A percentile compares a stretch with the other conserved stretches of the same genome.
Evolutionary conservation across 1,140 invertebrate genomes (phyloP).

Genomic region (Drosophila bocki): DNA sequence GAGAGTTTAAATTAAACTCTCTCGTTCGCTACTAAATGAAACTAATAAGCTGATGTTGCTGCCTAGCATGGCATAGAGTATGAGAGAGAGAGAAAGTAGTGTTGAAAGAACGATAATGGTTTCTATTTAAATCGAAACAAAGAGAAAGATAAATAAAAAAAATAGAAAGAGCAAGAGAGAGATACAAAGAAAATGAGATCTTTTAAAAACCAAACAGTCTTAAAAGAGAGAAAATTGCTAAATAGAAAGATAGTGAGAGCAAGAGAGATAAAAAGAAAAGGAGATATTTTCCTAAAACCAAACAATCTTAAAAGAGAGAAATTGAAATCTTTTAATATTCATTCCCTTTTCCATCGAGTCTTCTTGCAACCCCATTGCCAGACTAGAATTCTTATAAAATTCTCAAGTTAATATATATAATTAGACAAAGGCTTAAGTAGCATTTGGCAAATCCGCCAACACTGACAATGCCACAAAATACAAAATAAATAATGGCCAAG

Average conservation of each 20-base stretch:
- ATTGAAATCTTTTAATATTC: not conserved
- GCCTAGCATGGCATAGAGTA: not conserved
- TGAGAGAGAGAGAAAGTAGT: not conserved
- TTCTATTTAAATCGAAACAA: too few relatives aligned
- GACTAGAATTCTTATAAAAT: not conserved
- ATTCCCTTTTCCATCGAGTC: not conserved
- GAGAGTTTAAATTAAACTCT: not conserved
- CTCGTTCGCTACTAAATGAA: not conserved
- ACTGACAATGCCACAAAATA: slow-evolving; percentile 7
- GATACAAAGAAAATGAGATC: not conserved
- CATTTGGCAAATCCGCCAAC: slow-evolving; percentile 4
- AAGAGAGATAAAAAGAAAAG: not conserved
- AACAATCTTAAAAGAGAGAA: not conserved
- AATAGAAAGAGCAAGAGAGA: not conserved
- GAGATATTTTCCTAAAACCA: not conserved
- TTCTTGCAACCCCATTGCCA: not conserved
- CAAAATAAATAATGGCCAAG: slow-evolving; percentile 28
- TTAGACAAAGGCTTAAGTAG: not conserved
- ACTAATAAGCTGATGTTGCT: not conserved
- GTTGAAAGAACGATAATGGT: too few relatives aligned
- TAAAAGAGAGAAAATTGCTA: not conserved
- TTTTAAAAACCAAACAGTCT: too few relatives aligned
- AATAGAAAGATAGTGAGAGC: too few relatives aligned
- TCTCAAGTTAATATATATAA: not conserved
- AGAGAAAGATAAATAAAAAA: not conserved